Evolutionary conservation across 2,888 invertebrate genomes (phyloP), one percentile per base, ranked within the genome.

Genomic region (Sesamia inferens): DNA sequence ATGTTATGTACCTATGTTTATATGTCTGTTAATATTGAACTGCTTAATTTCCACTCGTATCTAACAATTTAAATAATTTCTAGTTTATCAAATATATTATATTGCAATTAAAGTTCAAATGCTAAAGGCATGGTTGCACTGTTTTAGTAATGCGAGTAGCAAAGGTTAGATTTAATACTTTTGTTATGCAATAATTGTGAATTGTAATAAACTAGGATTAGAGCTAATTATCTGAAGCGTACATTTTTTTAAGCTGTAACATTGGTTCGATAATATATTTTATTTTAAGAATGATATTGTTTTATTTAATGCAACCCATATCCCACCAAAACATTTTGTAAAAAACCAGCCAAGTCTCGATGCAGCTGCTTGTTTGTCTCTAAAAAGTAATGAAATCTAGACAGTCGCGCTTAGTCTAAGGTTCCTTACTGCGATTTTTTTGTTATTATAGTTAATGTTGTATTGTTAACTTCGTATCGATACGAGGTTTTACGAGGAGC

Each of bases 231-330:
- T 81, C 79, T 84, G 85, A 84, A 85, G 83, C 89, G 87, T 92
- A 90, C 87, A 88, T 89, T 90, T 89, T 82, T 89, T 89, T 92
- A 92, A 93, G 92, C 91, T 92, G 87, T 92, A 92, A 91, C 85
- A 90, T 90, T 92, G 90, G 89, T 93, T 91, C 88, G 90, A 90
- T 87, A 92, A 89, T 93, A 94, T 91, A 93, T 92, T 93, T 93
- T 93, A 93, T 93, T 93, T 92, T 92, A 92, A 92, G 91, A 88
- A 88, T 84, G 78, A 74, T 76, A 66, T 66, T 79, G 82, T 88
- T 90, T 89, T 86, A 88, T 89, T 90, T 83, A n/a, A 31, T 31
- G 31, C 3, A 31, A 31, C 3, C 31, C 31, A 31, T 31, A 31
- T 31, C 31, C 31, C 31, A 31, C 31, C 31, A 31, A 31, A 31